A percentile compares a stretch with the other conserved stretches of the same genome.
These are phyloP conservation scores for Cryptophagus acutangulus DNA, from an alignment of 2,888 invertebrate species.

Conservation along the genomic window DNA sequence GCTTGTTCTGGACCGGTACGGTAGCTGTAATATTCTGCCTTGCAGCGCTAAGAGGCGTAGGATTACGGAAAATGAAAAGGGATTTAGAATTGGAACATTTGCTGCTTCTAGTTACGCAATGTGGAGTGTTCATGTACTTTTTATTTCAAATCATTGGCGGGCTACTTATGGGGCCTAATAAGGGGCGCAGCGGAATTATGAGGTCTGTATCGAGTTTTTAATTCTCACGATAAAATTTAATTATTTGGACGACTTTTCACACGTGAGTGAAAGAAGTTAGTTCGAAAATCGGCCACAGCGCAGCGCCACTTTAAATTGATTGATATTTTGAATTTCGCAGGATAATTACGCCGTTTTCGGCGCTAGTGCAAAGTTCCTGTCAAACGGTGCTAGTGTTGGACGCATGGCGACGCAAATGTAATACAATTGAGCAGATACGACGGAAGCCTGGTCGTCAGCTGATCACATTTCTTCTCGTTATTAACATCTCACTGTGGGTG, in stretches of 20 bases:
- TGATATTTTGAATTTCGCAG: constrained; percentile 19
- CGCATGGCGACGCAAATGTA: constrained; percentile 67
- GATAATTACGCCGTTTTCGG: constrained; percentile 66
- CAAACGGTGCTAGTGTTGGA: constrained; percentile 72
- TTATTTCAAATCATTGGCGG: constrained; percentile 78
- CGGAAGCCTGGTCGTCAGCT: constrained; percentile 77
- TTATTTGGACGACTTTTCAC: no score
- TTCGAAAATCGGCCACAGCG: no score
- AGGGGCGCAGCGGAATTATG: constrained; percentile 30
- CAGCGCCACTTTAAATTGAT: no score
- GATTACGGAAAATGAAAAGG: constrained; percentile 23
- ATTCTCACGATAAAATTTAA: not conserved
- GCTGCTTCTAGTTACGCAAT: constrained; percentile 75
- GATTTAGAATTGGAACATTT: constrained; percentile 65
- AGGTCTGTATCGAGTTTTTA: constrained; percentile 4
- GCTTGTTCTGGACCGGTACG: constrained; percentile 31
- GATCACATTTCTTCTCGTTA: constrained; percentile 73
- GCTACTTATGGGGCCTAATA: constrained; percentile 53
- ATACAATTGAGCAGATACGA: constrained; percentile 59
- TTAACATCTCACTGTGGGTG: constrained; percentile 77
- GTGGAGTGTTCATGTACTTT: constrained; percentile 78
- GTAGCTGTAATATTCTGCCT: constrained; percentile 30
- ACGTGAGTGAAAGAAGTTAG: no score
- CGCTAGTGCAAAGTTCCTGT: constrained; percentile 68
- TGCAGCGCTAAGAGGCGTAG: constrained; percentile 27